Evolutionary conservation across 2,797 vertebrate species (phyloP), one percentile per base, ranked within the genome.

Genomic region (Rhinella marina): DNA sequence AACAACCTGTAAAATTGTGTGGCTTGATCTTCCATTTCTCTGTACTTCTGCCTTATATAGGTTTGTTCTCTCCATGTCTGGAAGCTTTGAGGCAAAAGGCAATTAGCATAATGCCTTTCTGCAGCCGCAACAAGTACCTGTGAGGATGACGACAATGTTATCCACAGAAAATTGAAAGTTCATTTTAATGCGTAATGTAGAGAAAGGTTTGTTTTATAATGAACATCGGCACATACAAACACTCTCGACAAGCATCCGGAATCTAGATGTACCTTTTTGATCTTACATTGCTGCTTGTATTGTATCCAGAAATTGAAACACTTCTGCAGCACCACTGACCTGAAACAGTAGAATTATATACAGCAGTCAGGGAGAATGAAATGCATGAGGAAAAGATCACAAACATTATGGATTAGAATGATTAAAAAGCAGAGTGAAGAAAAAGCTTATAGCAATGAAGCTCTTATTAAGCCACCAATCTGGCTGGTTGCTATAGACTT

Each of bases 231-330:
- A 48, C 17, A 73, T 21, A 48, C 32, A 50, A 50, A n/a, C 14
- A 50, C 27, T 56, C 56, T 54, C 52, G n/a, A 78, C 25, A 4
- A 78, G 12, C 6, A 12, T 1, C 25, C 21, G 16, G 8, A n/a
- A 12, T n/a, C 25, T 29, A 21, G 1, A 17, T 64, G 14, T 90
- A 94, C 97, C 96, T 95, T 92, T 87, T 91, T 91, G 70, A 70
- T 59, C 86, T 52, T 93, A 56, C 88, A 92, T 86, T 93, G 91
- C 81, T 82, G 90, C 66, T 92, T 88, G 76, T 83, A 91, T 19
- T 88, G 90, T 57, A 90, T 92, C 97, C 96, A 98, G 54, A 48
- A 62, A 19, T 62, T 77, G 90, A 97, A 89, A 87, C 70, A 93
- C 73, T 70, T 92, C 23, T 79, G 92, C 41, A 96, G 85, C 84